Percentiles rank a stretch among this genome's conserved stretches.
phyloP scores from a whole-genome alignment of 2,113 vertebrate species.

The Carollia perspicillata region DNA sequence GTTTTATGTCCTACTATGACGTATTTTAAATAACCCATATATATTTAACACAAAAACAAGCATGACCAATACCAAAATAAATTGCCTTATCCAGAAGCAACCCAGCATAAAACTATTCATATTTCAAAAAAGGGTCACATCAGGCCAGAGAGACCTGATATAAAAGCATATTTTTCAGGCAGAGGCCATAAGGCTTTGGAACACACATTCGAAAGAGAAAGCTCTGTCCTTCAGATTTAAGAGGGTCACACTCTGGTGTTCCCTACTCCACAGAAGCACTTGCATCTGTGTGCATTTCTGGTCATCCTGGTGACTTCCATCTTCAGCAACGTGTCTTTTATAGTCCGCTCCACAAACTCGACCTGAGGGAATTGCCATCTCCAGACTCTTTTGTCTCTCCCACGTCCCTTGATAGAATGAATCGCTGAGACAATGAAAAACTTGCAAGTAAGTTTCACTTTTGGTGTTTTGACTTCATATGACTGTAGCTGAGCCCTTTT shows the following conservation, averaged over 20 bases:
- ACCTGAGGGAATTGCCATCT: not conserved
- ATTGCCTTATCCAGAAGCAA: not conserved
- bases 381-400: not conserved
- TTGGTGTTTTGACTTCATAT: not conserved
- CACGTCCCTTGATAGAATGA: not conserved
- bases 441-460: not conserved
- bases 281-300: not conserved
- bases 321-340: not conserved
- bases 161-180: not conserved
- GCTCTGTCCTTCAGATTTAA: not conserved
- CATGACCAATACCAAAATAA: not conserved
- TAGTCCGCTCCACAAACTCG: not conserved
- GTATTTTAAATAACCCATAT: not conserved
- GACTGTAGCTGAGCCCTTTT: not conserved
- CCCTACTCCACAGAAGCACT: not conserved
- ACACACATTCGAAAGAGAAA: not conserved
- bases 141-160: not conserved
- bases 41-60: conserved; percentile 33
- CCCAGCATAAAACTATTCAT: not conserved
- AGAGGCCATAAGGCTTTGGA: not conserved
- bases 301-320: not conserved
- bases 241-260: not conserved
- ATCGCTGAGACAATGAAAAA: not conserved
- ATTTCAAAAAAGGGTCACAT: not conserved
- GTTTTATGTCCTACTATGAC: not conserved